Conservation (phyloP, 2,113 vertebrate genomes). For the Dasypus novemcinctus region DNA sequence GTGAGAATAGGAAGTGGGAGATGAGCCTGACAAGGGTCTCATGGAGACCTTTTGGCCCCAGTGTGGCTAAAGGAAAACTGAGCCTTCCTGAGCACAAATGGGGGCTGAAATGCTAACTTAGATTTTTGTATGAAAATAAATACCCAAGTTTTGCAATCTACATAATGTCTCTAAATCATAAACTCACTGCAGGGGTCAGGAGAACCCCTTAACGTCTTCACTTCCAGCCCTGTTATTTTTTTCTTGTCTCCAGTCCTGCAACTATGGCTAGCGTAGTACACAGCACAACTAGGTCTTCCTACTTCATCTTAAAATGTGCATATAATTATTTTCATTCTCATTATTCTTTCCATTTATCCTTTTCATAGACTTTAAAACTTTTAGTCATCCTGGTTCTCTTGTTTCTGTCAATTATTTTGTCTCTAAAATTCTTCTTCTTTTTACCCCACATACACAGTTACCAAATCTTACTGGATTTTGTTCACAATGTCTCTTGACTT, state of each 20-base stretch:
- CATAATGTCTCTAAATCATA: neutral
- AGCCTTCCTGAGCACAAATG: neutral
- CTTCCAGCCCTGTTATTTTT: neutral
- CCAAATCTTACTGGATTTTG: neutral
- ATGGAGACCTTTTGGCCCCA: neutral
- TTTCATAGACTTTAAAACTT: neutral
- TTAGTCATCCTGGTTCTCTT: neutral
- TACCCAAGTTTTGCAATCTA: neutral
- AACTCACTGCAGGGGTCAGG: neutral
- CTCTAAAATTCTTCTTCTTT: neutral
- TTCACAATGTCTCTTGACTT: neutral
- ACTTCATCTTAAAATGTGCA: neutral
- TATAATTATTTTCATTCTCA: neutral
- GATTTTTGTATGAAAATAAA: neutral
- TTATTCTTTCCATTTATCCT: neutral
- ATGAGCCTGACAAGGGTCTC: neutral
- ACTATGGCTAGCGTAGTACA: neutral
- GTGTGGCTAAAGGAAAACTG: neutral
- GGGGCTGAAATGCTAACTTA: neutral
- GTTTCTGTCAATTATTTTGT: neutral
- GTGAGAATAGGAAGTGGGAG: neutral
- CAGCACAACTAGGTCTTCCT: neutral
- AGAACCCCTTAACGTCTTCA: neutral
- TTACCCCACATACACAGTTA: neutral
- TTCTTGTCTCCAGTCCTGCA: neutral